phyloP scores from a whole-genome alignment of 2,888 invertebrate genomes.

The Muscina levida region DNA sequence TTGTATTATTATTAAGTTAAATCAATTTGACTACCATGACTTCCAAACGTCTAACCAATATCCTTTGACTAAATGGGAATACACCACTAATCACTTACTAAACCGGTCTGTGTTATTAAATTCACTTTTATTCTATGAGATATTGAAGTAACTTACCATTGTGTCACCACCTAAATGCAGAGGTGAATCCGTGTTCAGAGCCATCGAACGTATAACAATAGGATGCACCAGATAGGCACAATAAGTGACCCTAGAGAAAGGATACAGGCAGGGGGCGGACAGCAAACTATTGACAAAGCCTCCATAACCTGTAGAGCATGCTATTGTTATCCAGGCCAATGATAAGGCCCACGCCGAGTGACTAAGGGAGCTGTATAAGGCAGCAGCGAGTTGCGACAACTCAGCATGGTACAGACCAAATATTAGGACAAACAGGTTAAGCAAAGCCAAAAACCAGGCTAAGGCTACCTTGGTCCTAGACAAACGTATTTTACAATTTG shows the following conservation, averaged over 20 bases:
- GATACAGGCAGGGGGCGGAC: slow-evolving; percentile 89
- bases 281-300: slow-evolving; percentile 88
- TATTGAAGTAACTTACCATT: slow-evolving; percentile 82
- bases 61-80: too few species aligned
- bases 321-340: slow-evolving; percentile 90
- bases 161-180: slow-evolving; percentile 89
- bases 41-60: too few species aligned
- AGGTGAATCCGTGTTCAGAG: slow-evolving; percentile 90
- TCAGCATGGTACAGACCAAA: slow-evolving; percentile 89
- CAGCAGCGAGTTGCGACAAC: slow-evolving; percentile 85
- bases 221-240: slow-evolving; percentile 93
- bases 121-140: too few species aligned
- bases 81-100: too few species aligned
- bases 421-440: slow-evolving; percentile 86
- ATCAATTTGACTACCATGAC: too few species aligned
- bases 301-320: slow-evolving; percentile 91
- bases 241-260: slow-evolving; percentile 92
- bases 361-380: slow-evolving; percentile 89
- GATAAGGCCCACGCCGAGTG: slow-evolving; percentile 92
- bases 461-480: slow-evolving; percentile 84
- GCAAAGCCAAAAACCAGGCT: slow-evolving; percentile 86
- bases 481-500: slow-evolving; percentile 88
- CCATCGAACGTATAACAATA: slow-evolving; percentile 88
- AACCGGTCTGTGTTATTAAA: too few species aligned
- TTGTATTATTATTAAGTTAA: too few species aligned